These are phyloP conservation scores for Rhinichthys osculus DNA, from an alignment of 2,797 vertebrate species.

Conservation along the genomic window DNA sequence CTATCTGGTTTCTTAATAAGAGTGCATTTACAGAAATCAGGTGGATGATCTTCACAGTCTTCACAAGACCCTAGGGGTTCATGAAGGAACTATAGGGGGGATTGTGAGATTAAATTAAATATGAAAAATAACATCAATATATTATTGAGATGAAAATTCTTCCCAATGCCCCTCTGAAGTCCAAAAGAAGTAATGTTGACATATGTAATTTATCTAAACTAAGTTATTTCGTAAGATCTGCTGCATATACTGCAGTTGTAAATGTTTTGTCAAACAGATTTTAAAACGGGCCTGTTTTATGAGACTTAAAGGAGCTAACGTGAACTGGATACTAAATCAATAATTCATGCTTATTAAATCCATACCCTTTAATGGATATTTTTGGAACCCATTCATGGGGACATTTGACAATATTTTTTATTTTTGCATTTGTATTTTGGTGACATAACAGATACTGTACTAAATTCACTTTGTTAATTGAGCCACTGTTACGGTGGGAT, in stretches of 20 bases:
- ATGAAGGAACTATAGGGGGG: background rate
- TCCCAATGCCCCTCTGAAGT: conserved; percentile 30
- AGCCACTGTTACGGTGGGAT: background rate
- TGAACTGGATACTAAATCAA: conserved; percentile 53
- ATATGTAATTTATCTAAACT: conserved; percentile 49
- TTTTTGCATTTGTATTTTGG: background rate
- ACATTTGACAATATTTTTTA: background rate
- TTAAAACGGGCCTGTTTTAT: conserved; percentile 40
- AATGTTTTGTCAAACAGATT: conserved; percentile 59
- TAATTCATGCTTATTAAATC: conserved; percentile 46
- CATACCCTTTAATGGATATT: background rate
- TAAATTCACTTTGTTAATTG: background rate
- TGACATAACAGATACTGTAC: background rate
- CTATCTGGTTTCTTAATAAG: conserved; percentile 35
- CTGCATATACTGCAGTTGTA: conserved; percentile 46
- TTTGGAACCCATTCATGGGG: background rate
- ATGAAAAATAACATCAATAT: background rate
- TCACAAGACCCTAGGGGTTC: background rate
- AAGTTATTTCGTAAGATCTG: conserved; percentile 58
- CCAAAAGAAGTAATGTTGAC: conserved; percentile 59
- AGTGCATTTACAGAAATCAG: conserved; percentile 43
- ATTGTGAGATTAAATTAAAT: background rate
- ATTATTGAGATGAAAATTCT: conserved; percentile 20
- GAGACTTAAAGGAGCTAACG: conserved; percentile 10
- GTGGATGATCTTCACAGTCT: conserved; percentile 48